These are phyloP conservation scores for Papilio polytes DNA, from an alignment of 1,140 invertebrate genomes.

Conservation along the genomic window DNA sequence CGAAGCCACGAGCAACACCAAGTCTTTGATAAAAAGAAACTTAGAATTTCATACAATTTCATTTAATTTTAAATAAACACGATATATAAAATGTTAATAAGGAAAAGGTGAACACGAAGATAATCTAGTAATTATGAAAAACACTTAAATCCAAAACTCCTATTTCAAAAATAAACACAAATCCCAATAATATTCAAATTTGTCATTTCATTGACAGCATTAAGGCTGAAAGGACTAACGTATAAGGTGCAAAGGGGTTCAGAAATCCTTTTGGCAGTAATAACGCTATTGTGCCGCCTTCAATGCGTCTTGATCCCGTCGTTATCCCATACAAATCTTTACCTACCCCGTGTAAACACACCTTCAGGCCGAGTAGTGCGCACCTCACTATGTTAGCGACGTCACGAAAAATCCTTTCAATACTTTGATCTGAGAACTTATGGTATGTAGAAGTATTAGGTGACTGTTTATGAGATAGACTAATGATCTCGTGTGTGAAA, in stretches of 20 bases:
- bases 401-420: not conserved
- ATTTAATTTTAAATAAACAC: too few species aligned
- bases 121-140: not conserved
- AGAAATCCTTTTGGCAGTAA: constrained; percentile 37
- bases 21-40: too few species aligned
- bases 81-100: too few species aligned
- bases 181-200: constrained; percentile 31
- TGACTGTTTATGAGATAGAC: not conserved
- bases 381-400: not conserved
- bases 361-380: constrained; percentile 41
- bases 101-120: too few species aligned
- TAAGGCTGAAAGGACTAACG: constrained; percentile 24
- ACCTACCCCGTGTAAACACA: constrained; percentile 53
- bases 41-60: too few species aligned
- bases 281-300: constrained; percentile 38
- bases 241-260: constrained; percentile 28
- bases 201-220: constrained; percentile 17
- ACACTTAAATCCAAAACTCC: not conserved
- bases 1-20: too few species aligned
- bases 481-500: not conserved
- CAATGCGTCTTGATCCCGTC: constrained; percentile 44
- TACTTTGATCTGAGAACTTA: not conserved
- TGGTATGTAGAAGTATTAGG: not conserved
- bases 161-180: not conserved
- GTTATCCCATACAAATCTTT: constrained; percentile 52